These are phyloP conservation scores for Saxidomus purpurata DNA, from an alignment of 1,140 invertebrate genomes.

Conservation along the genomic window DNA sequence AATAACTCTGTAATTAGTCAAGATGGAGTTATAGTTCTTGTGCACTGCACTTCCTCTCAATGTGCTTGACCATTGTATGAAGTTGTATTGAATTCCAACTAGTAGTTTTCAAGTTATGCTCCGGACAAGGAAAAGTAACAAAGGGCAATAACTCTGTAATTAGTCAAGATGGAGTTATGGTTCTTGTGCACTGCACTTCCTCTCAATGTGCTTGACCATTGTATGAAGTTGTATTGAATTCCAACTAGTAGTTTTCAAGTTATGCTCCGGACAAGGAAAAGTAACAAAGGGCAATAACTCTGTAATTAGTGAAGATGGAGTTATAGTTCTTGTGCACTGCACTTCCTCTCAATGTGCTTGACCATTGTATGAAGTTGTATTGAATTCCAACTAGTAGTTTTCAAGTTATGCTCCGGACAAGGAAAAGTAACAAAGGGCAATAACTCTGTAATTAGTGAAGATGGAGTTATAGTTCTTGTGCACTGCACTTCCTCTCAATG, in stretches of 20 bases:
- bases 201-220: not conserved
- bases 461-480: too few species aligned
- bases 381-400: too few species aligned
- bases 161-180: not conserved
- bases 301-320: too few species aligned
- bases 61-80: not conserved
- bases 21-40: not conserved
- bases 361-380: too few species aligned
- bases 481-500: too few species aligned
- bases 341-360: too few species aligned
- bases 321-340: too few species aligned
- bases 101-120: constrained; percentile 1
- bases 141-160: not conserved
- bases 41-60: not conserved
- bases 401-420: too few species aligned
- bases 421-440: not conserved
- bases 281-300: not conserved
- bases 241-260: not conserved
- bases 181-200: not conserved
- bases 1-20: not conserved
- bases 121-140: not conserved
- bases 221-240: not conserved
- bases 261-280: not conserved
- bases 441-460: too few species aligned
- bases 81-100: not conserved